Conservation (phyloP, 2,888 invertebrate genomes). For the Leptinotarsa peninsularis region DNA sequence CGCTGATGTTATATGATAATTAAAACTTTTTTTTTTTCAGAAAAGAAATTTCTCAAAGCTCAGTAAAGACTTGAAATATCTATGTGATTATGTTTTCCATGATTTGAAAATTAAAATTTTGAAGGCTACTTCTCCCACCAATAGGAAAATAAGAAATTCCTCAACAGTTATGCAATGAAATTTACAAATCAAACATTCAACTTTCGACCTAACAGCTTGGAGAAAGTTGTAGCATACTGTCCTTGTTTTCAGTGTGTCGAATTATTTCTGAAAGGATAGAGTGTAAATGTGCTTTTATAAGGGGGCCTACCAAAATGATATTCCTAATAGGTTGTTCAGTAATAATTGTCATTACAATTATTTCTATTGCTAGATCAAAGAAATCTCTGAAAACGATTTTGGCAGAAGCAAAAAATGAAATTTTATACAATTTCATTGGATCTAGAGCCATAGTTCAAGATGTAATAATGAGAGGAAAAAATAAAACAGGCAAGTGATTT, state of each 20-base stretch:
- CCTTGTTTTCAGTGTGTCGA: background rate
- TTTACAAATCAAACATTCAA: background rate
- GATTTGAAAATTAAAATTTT: background rate
- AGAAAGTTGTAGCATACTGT: slow-evolving; percentile 12
- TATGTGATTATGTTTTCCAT: background rate
- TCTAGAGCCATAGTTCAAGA: slow-evolving; percentile 72
- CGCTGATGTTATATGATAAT: too few species aligned
- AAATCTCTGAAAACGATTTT: slow-evolving; percentile 69
- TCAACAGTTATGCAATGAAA: background rate
- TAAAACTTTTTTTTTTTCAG: too few species aligned
- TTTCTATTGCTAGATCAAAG: slow-evolving; percentile 67
- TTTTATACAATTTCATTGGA: slow-evolving; percentile 73
- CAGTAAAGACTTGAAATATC: too few species aligned
- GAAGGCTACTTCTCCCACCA: background rate
- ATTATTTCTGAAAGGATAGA: background rate
- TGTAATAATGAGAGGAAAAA: slow-evolving; percentile 69
- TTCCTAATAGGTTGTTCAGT: slow-evolving; percentile 56
- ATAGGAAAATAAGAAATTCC: background rate
- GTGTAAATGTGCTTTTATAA: background rate
- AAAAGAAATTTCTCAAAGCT: too few species aligned
- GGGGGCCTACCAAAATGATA: slow-evolving; percentile 53
- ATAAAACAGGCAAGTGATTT: slow-evolving; percentile 68
- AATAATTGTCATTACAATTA: slow-evolving; percentile 54
- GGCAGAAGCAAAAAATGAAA: slow-evolving; percentile 69
- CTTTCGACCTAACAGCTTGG: slow-evolving; percentile 6